phyloP scores from a whole-genome alignment of 2,113 vertebrate genomes.

The Pachypanchax playfairii region DNA sequence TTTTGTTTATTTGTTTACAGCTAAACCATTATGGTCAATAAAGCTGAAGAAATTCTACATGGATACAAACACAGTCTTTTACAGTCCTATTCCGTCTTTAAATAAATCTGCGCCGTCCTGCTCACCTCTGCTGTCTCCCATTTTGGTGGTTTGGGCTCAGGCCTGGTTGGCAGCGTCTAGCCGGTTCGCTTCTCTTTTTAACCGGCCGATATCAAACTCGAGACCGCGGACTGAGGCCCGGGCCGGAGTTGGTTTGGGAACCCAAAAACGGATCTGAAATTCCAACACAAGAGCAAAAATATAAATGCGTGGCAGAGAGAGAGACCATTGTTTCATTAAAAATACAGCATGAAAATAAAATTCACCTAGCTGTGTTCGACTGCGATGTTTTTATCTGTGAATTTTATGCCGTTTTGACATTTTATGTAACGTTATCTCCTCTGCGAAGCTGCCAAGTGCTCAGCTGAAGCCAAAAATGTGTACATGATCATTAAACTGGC shows the following conservation, averaged over 20 bases:
- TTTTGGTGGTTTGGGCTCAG: slow-evolving; percentile 48
- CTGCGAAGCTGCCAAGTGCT: slow-evolving; percentile 26
- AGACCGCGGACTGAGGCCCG: slow-evolving; percentile 83
- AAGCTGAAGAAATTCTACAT: neutral
- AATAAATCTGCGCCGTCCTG: neutral
- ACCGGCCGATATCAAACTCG: slow-evolving; percentile 69
- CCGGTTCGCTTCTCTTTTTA: slow-evolving; percentile 41
- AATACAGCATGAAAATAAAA: neutral
- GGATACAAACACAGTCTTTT: neutral
- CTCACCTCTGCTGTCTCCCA: slow-evolving; percentile 84
- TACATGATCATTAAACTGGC: fast-evolving
- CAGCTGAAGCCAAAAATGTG: slow-evolving; percentile 17
- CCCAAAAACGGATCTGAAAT: slow-evolving; percentile 74
- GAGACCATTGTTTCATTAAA: no score
- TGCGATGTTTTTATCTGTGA: fast-evolving
- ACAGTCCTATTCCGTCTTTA: neutral
- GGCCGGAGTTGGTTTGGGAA: slow-evolving; percentile 68
- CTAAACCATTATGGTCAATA: no score
- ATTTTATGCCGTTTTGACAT: slow-evolving; percentile 9
- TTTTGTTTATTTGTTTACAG: neutral
- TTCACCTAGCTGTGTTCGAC: fast-evolving
- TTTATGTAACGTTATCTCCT: slow-evolving; percentile 18
- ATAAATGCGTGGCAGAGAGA: neutral
- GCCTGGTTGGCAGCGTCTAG: slow-evolving; percentile 31
- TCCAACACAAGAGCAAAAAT: slow-evolving; percentile 42